Evolutionary conservation across 2,797 vertebrate species (phyloP).

Genomic region (Morus bassanus): DNA sequence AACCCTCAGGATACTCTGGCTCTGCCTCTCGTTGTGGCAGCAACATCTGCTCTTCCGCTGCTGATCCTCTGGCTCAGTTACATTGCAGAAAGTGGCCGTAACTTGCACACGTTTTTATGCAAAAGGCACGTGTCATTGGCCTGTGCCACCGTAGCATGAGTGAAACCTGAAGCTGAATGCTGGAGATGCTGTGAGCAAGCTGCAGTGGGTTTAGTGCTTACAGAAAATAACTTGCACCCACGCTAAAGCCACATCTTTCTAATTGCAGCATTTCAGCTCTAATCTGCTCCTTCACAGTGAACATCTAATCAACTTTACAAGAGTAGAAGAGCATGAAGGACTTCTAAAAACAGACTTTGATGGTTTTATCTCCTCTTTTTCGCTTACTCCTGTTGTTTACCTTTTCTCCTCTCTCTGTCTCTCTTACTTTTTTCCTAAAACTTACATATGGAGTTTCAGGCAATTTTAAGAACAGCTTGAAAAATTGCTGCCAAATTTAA

Average conservation of each 20-base stretch:
- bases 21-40: background rate
- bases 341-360: background rate
- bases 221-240: background rate
- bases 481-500: background rate
- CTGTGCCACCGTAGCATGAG: fast-evolving
- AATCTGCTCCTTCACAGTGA: background rate
- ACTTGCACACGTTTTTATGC: fast-evolving
- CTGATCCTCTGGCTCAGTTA: background rate
- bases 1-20: fast-evolving
- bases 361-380: background rate
- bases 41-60: background rate
- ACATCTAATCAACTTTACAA: background rate
- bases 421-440: background rate
- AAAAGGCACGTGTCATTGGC: background rate
- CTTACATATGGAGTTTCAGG: background rate
- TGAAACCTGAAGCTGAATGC: fast-evolving
- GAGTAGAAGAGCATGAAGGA: background rate
- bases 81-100: fast-evolving
- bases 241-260: background rate
- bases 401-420: background rate
- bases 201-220: background rate
- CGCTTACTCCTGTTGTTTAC: background rate
- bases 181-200: background rate
- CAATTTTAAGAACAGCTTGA: background rate
- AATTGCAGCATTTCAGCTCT: background rate